Conservation (phyloP, 2,888 invertebrate genomes). For the Rotaria magnacalcarata region DNA sequence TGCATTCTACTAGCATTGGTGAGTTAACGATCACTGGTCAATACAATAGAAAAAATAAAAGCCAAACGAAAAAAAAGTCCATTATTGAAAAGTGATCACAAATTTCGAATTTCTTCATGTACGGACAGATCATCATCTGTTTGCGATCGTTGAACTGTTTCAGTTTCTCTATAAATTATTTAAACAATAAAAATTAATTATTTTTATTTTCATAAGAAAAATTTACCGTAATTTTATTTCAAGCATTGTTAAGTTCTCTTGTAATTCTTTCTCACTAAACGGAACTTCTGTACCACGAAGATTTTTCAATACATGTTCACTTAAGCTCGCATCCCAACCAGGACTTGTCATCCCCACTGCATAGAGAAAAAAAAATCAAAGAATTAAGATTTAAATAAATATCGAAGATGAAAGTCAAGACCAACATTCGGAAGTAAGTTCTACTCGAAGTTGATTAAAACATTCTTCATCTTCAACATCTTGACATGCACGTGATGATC, state of each 20-base stretch:
- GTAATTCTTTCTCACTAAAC: slow-evolving; percentile 24
- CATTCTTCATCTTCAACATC: slow-evolving; percentile 42
- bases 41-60: background rate
- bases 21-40: background rate
- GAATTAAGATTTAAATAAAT: too few species aligned
- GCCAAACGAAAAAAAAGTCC: background rate
- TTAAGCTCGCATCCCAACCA: slow-evolving; percentile 34
- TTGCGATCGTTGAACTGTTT: background rate
- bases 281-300: background rate
- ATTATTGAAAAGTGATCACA: background rate
- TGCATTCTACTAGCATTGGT: background rate
- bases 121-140: background rate
- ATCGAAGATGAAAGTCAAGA: background rate
- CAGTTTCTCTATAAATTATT: background rate
- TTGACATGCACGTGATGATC: slow-evolving; percentile 43
- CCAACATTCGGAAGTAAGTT: slow-evolving; percentile 37
- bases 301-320: slow-evolving; percentile 25
- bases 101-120: slow-evolving; percentile 26
- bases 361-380: background rate
- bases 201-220: background rate
- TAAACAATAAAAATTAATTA: too few species aligned
- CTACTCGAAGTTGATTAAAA: slow-evolving; percentile 40
- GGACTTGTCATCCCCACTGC: background rate
- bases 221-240: background rate
- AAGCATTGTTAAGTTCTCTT: slow-evolving; percentile 6